Evolutionary conservation across 2,797 vertebrate genomes (phyloP).

Genomic region (Avahi laniger): DNA sequence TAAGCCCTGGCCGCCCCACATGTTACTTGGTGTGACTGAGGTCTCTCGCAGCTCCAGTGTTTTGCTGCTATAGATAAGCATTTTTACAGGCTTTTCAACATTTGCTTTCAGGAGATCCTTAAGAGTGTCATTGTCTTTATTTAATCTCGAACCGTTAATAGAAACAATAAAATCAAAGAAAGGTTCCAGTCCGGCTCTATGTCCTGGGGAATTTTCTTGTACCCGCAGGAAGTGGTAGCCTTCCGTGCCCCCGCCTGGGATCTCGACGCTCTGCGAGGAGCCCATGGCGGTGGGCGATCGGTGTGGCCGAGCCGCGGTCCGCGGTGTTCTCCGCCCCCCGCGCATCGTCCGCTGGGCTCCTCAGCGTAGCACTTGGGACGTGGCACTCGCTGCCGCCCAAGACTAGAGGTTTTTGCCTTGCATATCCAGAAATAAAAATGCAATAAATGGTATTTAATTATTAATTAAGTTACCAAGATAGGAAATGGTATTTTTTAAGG

Average conservation of each 20-base stretch:
- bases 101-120: slow-evolving; percentile 98
- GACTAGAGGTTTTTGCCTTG: background rate
- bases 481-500: background rate
- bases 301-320: background rate
- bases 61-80: slow-evolving; percentile 99
- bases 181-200: too few species aligned
- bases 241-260: slow-evolving; percentile 96
- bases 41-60: slow-evolving; percentile 97
- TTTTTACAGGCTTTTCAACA: slow-evolving; percentile 98
- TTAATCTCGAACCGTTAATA: too few species aligned
- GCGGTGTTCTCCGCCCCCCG: slow-evolving; percentile 49
- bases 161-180: too few species aligned
- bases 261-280: slow-evolving; percentile 95
- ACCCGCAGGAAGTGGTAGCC: slow-evolving; percentile 97
- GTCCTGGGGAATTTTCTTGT: too few species aligned
- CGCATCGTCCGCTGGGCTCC: slow-evolving; percentile 42
- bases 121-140: slow-evolving; percentile 98
- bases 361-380: slow-evolving; percentile 80
- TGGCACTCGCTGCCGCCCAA: slow-evolving; percentile 81
- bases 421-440: slow-evolving; percentile 7
- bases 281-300: slow-evolving; percentile 87
- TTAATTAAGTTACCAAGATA: background rate
- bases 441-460: slow-evolving; percentile 10
- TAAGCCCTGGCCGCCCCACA: slow-evolving; percentile 98
- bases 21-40: slow-evolving; percentile 96